These are phyloP conservation scores for Sylvia atricapilla DNA, from an alignment of 2,113 vertebrate genomes.

Conservation along the genomic window DNA sequence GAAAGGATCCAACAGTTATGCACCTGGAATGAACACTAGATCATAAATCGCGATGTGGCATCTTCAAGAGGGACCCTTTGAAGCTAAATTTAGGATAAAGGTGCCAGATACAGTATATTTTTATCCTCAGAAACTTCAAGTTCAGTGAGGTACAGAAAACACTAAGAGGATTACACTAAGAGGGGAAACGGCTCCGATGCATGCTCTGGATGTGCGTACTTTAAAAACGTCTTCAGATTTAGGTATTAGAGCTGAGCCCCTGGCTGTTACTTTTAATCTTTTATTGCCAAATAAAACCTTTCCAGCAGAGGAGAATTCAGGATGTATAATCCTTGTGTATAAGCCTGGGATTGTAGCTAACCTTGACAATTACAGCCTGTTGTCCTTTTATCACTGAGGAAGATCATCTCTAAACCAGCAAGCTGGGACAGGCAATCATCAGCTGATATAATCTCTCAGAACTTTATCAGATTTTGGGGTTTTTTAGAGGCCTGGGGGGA, in stretches of 20 bases:
- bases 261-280: slow-evolving; percentile 70
- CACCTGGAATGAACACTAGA: neutral
- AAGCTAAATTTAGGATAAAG: slow-evolving; percentile 23
- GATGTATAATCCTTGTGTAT: slow-evolving; percentile 62
- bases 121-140: slow-evolving; percentile 36
- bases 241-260: slow-evolving; percentile 65
- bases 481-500: neutral
- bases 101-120: neutral
- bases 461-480: neutral
- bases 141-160: slow-evolving; percentile 47
- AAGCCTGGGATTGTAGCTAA: slow-evolving; percentile 61
- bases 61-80: neutral
- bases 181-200: slow-evolving; percentile 21
- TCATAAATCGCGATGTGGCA: neutral
- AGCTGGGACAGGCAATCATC: neutral
- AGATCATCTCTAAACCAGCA: neutral
- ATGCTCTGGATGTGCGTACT: slow-evolving; percentile 3
- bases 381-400: slow-evolving; percentile 69
- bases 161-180: slow-evolving; percentile 75
- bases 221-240: slow-evolving; percentile 52
- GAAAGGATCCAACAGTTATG: neutral
- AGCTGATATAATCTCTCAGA: neutral
- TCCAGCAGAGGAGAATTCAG: slow-evolving; percentile 72
- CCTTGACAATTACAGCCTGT: slow-evolving; percentile 72
- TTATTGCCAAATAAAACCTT: slow-evolving; percentile 69